These are phyloP conservation scores for Chloropsis cyanopogon DNA, from an alignment of 2,113 vertebrate genomes.

Conservation along the genomic window DNA sequence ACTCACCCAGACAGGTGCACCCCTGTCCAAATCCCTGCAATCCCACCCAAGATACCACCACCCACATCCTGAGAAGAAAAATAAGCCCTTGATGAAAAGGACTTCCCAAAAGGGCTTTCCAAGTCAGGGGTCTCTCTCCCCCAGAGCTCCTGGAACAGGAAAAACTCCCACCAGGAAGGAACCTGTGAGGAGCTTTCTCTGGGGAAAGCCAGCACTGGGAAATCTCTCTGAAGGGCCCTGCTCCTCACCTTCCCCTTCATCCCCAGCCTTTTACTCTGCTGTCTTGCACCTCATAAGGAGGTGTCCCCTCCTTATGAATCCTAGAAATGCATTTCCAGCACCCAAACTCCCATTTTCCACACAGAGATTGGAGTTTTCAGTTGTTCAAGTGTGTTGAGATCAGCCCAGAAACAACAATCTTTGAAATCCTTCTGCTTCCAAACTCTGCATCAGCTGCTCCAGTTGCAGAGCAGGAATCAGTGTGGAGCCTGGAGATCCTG, in stretches of 20 bases:
- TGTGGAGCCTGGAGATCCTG: not conserved
- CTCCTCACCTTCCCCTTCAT: not conserved
- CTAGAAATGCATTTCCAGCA: not conserved
- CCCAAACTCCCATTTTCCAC: not conserved
- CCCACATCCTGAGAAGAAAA: not conserved
- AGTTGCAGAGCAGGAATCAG: not conserved
- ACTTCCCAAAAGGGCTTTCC: not conserved
- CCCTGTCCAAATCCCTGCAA: not conserved
- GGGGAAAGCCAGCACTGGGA: not conserved
- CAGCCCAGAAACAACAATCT: not conserved
- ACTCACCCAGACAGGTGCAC: accelerated
- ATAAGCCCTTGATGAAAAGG: not conserved
- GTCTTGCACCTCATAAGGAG: not conserved
- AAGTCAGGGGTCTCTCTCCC: not conserved
- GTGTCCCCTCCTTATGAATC: not conserved
- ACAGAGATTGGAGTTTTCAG: not conserved
- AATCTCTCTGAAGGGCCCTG: not conserved
- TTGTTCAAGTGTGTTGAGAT: not conserved
- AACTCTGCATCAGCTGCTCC: not conserved
- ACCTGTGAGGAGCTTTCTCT: not conserved
- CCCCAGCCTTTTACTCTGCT: not conserved
- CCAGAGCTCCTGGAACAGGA: not conserved
- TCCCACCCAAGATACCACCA: not conserved
- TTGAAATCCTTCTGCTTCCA: not conserved
- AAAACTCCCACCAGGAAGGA: not conserved